A percentile compares a stretch with the other conserved stretches of the same genome.
Conservation (phyloP, 2,113 vertebrate genomes). For the Onychostruthus taczanowskii region DNA sequence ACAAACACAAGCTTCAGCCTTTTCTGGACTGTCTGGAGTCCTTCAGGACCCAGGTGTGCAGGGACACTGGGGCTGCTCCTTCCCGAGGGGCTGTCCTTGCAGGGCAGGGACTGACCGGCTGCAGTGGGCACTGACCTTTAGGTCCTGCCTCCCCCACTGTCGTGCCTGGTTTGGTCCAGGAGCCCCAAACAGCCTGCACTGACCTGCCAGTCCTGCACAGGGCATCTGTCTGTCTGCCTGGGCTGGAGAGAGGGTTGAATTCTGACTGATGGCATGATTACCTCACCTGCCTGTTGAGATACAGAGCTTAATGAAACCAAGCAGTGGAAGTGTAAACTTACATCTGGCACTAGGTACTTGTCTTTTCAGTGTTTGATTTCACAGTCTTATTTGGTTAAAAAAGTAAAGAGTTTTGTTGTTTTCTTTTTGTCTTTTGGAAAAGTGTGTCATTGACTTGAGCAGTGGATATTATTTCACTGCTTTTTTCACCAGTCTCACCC, state of each 20-base stretch:
- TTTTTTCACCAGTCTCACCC: not conserved
- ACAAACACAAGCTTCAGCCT: not conserved
- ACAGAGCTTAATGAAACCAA: not conserved
- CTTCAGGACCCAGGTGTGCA: not conserved
- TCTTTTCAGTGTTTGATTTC: slow-evolving; percentile 17
- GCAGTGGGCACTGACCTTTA: not conserved
- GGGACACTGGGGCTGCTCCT: not conserved
- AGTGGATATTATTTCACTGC: not conserved
- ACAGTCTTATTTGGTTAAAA: not conserved
- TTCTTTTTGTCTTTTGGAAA: not conserved
- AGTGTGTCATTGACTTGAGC: not conserved
- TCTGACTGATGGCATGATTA: not conserved
- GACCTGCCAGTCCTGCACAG: not conserved
- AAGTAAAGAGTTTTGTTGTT: not conserved
- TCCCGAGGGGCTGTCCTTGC: not conserved
- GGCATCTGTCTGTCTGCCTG: not conserved
- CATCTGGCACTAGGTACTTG: not conserved
- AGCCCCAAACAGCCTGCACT: accelerated
- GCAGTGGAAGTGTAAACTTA: not conserved
- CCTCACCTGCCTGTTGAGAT: not conserved
- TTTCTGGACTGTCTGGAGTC: not conserved
- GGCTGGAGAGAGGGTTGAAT: not conserved
- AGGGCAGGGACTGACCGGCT: not conserved
- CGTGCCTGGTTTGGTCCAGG: accelerated
- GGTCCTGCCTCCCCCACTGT: not conserved